Base-by-base conservation (phyloP, 2,888 invertebrate species). In the Polydrusus tereticollis region DNA sequence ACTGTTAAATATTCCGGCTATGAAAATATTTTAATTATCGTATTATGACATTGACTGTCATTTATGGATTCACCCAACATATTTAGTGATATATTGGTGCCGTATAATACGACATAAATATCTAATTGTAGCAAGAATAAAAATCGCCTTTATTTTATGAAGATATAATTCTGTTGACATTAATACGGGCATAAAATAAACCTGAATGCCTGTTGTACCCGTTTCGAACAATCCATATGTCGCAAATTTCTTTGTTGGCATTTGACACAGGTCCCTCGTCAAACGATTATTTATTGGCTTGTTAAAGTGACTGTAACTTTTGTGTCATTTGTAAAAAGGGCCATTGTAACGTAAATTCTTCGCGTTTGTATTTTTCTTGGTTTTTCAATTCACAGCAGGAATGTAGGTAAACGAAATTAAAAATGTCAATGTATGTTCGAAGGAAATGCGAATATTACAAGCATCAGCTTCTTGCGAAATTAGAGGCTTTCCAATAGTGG, bases 141-240 rank as follows among this genome's bases (percentile, higher is more conserved):
- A 65, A 62, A 29, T 29, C 18, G 8, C 12, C 26, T 6, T 21
- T 47, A 41, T 43, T 26, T 59, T 47, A 67, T 59, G 14, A 67
- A 67, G 59, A 50, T 45, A 59, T 50, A 67, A 67, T 59, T 36
- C 36, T 20, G 41, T 18, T 50, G 67, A 67, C 67, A 59, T 67
- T 67, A 67, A 59, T 50, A 66, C 3, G 14, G 7, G 2, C 0
- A 29, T 52, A 29, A 29, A 52, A 52, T n/a, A 0, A 29, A 16
- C 26, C 16, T 52, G 21, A 52, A 52, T 23, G 23, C 21, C 0
- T 6, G n/a, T n/a, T n/a, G n/a, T 50, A 23, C 14, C 50, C 12
- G 14, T 50, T 50, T 50, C 23, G 14, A 50, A 50, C 23, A 21
- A 50, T 50, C 3, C 50, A 50, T 6, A 12, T 21, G 20, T 45